A percentile compares a stretch with the other conserved stretches of the same genome.
Conservation (phyloP, 2,888 invertebrate species). For the Lithophane leautieri region DNA sequence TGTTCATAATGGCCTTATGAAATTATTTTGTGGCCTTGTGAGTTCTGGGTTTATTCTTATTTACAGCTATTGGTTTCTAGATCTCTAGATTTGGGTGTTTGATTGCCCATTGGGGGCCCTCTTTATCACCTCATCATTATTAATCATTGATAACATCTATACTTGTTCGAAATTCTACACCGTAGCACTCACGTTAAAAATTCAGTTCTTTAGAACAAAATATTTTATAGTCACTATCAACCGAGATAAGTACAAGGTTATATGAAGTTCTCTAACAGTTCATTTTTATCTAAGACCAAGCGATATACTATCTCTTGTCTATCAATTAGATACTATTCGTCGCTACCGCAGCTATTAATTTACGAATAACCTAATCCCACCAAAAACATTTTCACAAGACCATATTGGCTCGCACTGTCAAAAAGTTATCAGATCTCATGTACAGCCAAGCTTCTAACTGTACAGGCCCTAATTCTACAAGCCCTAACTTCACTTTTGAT, state of each 20-base stretch:
- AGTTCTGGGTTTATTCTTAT: slow-evolving; percentile 1
- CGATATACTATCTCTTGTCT: slow-evolving; percentile 59
- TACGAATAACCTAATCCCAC: slow-evolving; percentile 33
- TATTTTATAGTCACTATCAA: slow-evolving; percentile 52
- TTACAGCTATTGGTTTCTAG: neutral
- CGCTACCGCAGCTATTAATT: slow-evolving; percentile 56
- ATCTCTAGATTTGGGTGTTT: neutral
- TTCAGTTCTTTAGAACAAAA: slow-evolving; percentile 14
- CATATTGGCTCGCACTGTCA: too few relatives aligned
- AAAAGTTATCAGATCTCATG: too few relatives aligned
- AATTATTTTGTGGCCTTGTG: neutral
- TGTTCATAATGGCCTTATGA: neutral
- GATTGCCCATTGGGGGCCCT: slow-evolving; percentile 42
- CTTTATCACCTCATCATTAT: slow-evolving; percentile 40
- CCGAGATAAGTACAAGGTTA: slow-evolving; percentile 56
- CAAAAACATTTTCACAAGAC: too few relatives aligned
- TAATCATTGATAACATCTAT: slow-evolving; percentile 53
- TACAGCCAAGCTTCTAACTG: too few relatives aligned
- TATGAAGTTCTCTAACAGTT: slow-evolving; percentile 56
- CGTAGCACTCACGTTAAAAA: slow-evolving; percentile 27
- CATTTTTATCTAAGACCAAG: slow-evolving; percentile 59
- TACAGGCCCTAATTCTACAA: too few relatives aligned
- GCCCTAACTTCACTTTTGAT: too few relatives aligned
- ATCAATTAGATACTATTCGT: slow-evolving; percentile 63
- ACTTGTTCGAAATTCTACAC: slow-evolving; percentile 17